Evolutionary conservation across 2,888 invertebrate species (phyloP), one percentile per base, ranked within the genome.

Genomic region (Hirtodrosophila duncani): DNA sequence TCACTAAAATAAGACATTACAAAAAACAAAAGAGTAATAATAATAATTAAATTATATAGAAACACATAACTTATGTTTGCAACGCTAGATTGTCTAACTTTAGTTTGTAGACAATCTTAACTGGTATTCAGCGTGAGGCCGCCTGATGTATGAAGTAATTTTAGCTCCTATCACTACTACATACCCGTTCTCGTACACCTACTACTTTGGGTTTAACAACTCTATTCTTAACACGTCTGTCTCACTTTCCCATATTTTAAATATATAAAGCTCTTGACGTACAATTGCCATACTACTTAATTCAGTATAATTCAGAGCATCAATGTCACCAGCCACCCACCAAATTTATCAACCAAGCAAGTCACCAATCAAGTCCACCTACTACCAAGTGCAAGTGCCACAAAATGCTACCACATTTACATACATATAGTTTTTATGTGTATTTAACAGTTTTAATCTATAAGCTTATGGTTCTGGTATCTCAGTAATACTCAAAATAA

Each of bases 401-500:
- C 23, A 33, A n/a, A n/a, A n/a, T n/a, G n/a, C n/a, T n/a, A n/a
- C n/a, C n/a, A n/a, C n/a, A n/a, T n/a, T n/a, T 27, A 31, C 23
- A 21, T 29, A 20, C 9, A 31, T 9, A 31, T 16, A 31, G 34
- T 39, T 10, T 41, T 43, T 20, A 60, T 58, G 58, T 71, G 67
- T 71, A 58, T 62, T 80, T 71, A 72, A 71, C 80, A 61, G 59
- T 64, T 37, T 46, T 72, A 75, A 31, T 55, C 36, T 36, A 34
- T 72, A 77, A 72, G 80, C 72, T 77, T 77, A 57, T 49, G 72
- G 72, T 80, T 80, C 50, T 67, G 72, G 72, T 67, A 58, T 46
- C 42, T 71, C 67, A 51, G 51, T 61, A 71, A 63, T n/a, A n/a
- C n/a, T n/a, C n/a, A n/a, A n/a, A n/a, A 39, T 30, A 36, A 38